A percentile compares a stretch with the other conserved stretches of the same genome.
Evolutionary conservation across 2,797 vertebrate genomes (phyloP).

Genomic region (Coranthus polyacanthus): DNA sequence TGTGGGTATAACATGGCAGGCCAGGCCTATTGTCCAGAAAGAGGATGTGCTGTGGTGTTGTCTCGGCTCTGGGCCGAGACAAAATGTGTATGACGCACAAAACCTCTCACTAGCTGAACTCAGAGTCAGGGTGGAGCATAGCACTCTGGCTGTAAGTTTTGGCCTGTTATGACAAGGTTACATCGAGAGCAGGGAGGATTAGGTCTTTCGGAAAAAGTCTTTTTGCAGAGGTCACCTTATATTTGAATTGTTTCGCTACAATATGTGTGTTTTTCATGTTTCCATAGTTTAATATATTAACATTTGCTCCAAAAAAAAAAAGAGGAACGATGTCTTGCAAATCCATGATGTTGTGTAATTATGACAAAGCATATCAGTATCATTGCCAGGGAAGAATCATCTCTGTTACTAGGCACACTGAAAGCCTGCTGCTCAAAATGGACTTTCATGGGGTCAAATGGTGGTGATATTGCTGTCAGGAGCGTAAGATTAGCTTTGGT

Average conservation of each 20-base stretch:
- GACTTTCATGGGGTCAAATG: slow-evolving; percentile 8
- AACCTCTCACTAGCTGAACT: slow-evolving; percentile 86
- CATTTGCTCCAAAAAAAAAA: too few relatives aligned
- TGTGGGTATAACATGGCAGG: slow-evolving; percentile 80
- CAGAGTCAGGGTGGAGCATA: slow-evolving; percentile 84
- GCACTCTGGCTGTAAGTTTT: slow-evolving; percentile 18
- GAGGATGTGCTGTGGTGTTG: slow-evolving; percentile 89
- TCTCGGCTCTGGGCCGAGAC: slow-evolving; percentile 85
- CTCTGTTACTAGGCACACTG: neutral
- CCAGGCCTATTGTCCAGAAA: slow-evolving; percentile 89
- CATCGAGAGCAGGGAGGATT: too few relatives aligned
- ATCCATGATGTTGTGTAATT: too few relatives aligned
- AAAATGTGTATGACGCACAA: slow-evolving; percentile 90
- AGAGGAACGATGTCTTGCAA: too few relatives aligned
- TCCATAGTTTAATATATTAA: too few relatives aligned
- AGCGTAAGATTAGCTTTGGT: too few relatives aligned
- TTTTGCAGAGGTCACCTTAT: too few relatives aligned
- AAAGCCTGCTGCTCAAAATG: slow-evolving; percentile 6
- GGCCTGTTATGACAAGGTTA: too few relatives aligned
- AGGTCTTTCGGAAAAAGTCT: too few relatives aligned
- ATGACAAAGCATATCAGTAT: too few relatives aligned
- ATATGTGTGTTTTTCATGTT: too few relatives aligned
- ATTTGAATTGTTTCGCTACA: too few relatives aligned
- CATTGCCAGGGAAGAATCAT: slow-evolving; percentile 1
- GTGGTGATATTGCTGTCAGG: neutral